A percentile compares a stretch with the other conserved stretches of the same genome.
Conservation (phyloP, 35 echinoderm and acorn worm genomes). For the Ophiothrix spiculata region DNA sequence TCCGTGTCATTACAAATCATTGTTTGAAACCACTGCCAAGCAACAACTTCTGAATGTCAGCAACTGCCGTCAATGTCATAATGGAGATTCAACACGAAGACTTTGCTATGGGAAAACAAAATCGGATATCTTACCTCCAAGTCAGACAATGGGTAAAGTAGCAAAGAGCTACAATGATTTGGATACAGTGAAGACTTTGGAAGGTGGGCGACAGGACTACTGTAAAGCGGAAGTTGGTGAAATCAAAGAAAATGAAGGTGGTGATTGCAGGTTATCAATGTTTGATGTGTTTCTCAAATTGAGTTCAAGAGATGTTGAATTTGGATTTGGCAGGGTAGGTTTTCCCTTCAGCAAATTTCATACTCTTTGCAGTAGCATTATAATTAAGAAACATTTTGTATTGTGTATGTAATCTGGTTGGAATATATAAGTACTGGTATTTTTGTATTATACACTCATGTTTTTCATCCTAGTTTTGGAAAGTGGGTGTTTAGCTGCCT, state of each 20-base stretch:
- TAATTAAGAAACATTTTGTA: too few relatives aligned
- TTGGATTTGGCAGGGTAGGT: constrained; percentile 8
- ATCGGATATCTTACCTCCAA: background rate
- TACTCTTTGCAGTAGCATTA: too few relatives aligned
- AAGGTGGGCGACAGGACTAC: too few relatives aligned
- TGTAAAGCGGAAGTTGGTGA: background rate
- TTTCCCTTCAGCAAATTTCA: too few relatives aligned
- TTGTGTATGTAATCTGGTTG: too few relatives aligned
- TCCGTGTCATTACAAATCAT: constrained; percentile 48
- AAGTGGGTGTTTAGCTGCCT: too few relatives aligned
- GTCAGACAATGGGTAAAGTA: background rate
- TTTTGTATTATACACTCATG: too few relatives aligned
- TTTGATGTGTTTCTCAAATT: background rate
- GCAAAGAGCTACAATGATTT: background rate
- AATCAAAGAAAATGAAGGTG: background rate
- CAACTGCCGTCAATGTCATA: background rate
- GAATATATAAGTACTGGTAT: too few relatives aligned
- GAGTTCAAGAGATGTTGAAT: background rate
- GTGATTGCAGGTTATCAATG: background rate
- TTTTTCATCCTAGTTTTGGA: too few relatives aligned
- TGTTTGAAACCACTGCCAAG: constrained; percentile 30
- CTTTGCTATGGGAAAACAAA: background rate
- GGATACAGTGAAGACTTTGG: background rate
- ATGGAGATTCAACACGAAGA: background rate
- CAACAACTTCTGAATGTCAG: constrained; percentile 10